phyloP scores from a whole-genome alignment of 2,888 invertebrate genomes.

The Polydrusus pterygomalis region DNA sequence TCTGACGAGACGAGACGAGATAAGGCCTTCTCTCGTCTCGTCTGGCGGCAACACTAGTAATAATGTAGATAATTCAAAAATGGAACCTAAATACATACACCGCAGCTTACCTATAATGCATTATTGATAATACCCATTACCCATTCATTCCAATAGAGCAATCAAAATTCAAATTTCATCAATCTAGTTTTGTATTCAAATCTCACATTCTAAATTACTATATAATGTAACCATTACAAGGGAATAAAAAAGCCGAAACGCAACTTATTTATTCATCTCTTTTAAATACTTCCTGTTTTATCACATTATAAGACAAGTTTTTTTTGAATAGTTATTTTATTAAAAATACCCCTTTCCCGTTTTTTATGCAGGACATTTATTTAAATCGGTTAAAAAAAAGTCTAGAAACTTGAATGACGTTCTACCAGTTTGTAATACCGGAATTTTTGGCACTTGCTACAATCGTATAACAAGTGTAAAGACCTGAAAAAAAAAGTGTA shows the following conservation, averaged over 20 bases:
- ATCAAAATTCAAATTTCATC: slow-evolving; percentile 15
- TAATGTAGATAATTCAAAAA: too few species aligned
- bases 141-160: background rate
- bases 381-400: slow-evolving; percentile 17
- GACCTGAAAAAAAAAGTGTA: background rate
- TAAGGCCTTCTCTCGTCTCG: too few species aligned
- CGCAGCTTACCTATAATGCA: too few species aligned
- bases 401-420: slow-evolving; percentile 16
- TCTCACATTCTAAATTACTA: slow-evolving; percentile 19
- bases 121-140: too few species aligned
- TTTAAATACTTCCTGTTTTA: slow-evolving; percentile 29
- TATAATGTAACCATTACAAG: slow-evolving; percentile 13
- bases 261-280: slow-evolving; percentile 23
- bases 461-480: slow-evolving; percentile 1
- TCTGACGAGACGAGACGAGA: too few species aligned
- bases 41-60: too few species aligned
- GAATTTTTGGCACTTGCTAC: slow-evolving; percentile 8
- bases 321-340: slow-evolving; percentile 23
- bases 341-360: slow-evolving; percentile 19
- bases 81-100: too few species aligned
- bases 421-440: slow-evolving; percentile 9
- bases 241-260: slow-evolving; percentile 16
- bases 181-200: slow-evolving; percentile 27
- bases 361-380: slow-evolving; percentile 17
- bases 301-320: slow-evolving; percentile 13